phyloP scores from a whole-genome alignment of 2,797 vertebrate species.

The Sebastes matsubarae region DNA sequence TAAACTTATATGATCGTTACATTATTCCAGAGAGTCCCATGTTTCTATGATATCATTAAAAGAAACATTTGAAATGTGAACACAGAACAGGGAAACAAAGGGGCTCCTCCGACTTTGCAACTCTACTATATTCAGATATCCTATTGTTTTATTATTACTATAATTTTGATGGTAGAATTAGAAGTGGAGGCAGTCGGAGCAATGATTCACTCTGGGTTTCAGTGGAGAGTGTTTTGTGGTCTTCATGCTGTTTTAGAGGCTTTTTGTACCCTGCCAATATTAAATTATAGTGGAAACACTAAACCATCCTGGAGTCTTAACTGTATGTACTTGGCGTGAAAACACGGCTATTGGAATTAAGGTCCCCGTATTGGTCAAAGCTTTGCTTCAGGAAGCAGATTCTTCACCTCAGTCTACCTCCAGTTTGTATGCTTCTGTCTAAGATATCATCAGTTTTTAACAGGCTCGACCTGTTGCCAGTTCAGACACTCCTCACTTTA shows the following conservation, averaged over 20 bases:
- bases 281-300: conserved; percentile 28
- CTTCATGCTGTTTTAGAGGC: conserved; percentile 25
- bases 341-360: neutral
- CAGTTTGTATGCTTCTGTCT: neutral
- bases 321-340: conserved; percentile 2
- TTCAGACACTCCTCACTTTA: conserved; percentile 32
- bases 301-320: conserved; percentile 17
- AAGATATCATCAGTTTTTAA: conserved; percentile 39
- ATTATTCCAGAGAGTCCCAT: neutral
- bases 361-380: neutral
- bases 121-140: neutral
- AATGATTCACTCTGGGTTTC: neutral
- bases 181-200: neutral
- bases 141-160: neutral
- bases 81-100: neutral
- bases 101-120: neutral
- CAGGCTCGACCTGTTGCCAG: conserved; percentile 26
- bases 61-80: neutral
- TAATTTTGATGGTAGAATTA: neutral
- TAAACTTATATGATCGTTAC: neutral
- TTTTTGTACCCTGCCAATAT: conserved; percentile 28
- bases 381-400: neutral
- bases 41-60: neutral
- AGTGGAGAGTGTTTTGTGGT: conserved; percentile 22
- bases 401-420: neutral